A percentile compares a stretch with the other conserved stretches of the same genome.
phyloP scores from a whole-genome alignment of 2,888 invertebrate species.

The Sinopyrophorus schimmeli region DNA sequence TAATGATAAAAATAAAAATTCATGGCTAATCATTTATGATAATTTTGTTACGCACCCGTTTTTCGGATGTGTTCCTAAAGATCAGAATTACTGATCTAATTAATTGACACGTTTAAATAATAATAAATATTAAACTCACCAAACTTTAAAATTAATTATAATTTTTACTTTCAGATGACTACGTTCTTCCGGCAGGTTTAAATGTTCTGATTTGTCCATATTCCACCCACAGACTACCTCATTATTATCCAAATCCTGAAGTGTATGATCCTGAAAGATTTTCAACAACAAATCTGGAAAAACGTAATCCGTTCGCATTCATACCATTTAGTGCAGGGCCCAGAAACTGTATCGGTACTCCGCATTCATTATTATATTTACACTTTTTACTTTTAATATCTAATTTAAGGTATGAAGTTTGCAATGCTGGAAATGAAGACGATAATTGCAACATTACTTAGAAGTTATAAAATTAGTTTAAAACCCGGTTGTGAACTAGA shows the following conservation, averaged over 20 bases:
- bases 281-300: conserved; percentile 56
- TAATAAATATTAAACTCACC: no score
- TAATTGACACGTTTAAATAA: no score
- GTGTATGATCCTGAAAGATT: conserved; percentile 63
- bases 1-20: no score
- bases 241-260: conserved; percentile 61
- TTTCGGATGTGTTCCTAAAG: no score
- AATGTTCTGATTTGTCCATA: conserved; percentile 61
- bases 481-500: conserved; percentile 58
- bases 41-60: no score
- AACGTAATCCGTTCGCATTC: conserved; percentile 61
- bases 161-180: conserved; percentile 51
- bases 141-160: no score
- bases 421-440: conserved; percentile 65
- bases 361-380: background rate
- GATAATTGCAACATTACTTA: conserved; percentile 58
- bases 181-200: conserved; percentile 59
- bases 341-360: conserved; percentile 59
- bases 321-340: conserved; percentile 65
- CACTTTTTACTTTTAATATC: background rate
- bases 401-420: conserved; percentile 60
- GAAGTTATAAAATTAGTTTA: conserved; percentile 57
- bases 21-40: no score
- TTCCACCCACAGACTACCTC: conserved; percentile 60
- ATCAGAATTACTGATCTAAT: no score